A percentile compares a stretch with the other conserved stretches of the same genome.
These are phyloP conservation scores for Andrena bicolor DNA, from an alignment of 2,888 invertebrate genomes.

Conservation along the genomic window DNA sequence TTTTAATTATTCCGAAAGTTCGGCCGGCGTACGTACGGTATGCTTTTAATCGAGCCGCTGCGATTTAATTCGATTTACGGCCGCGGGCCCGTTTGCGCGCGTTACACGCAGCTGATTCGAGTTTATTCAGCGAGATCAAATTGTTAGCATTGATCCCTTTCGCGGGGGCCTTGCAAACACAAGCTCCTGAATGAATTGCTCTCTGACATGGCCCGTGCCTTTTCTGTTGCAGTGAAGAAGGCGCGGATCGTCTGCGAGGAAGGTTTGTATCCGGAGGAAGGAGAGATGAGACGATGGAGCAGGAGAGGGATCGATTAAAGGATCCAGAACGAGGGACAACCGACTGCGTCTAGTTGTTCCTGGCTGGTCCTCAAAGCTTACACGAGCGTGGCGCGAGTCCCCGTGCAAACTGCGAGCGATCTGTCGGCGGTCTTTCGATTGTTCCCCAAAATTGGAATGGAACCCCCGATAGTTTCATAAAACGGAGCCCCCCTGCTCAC, in stretches of 20 bases:
- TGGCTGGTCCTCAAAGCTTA: slow-evolving; percentile 22
- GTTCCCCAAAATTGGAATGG: slow-evolving; percentile 51
- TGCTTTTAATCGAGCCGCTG: slow-evolving; percentile 44
- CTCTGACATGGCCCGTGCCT: background rate
- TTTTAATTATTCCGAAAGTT: slow-evolving; percentile 52
- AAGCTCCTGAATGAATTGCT: background rate
- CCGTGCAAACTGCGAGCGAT: slow-evolving; percentile 30
- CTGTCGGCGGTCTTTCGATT: slow-evolving; percentile 33
- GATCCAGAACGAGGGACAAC: slow-evolving; percentile 17
- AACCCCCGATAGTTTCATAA: slow-evolving; percentile 45
- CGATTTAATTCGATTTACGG: slow-evolving; percentile 52
- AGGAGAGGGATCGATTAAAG: background rate
- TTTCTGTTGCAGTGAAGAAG: slow-evolving; percentile 94
- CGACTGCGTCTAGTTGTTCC: slow-evolving; percentile 34
- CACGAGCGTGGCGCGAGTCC: slow-evolving; percentile 55
- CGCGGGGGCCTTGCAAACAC: slow-evolving; percentile 1
- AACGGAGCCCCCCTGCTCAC: slow-evolving; percentile 57
- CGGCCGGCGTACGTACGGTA: slow-evolving; percentile 7
- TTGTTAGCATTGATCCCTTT: slow-evolving; percentile 12
- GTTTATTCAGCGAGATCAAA: slow-evolving; percentile 47
- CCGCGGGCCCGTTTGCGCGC: background rate
- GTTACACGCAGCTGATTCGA: slow-evolving; percentile 3
- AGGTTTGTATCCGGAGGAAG: slow-evolving; percentile 87
- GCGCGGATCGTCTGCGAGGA: slow-evolving; percentile 94
- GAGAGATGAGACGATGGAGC: background rate